Base-by-base conservation (phyloP, 2,113 vertebrate genomes). In the Indri indri region DNA sequence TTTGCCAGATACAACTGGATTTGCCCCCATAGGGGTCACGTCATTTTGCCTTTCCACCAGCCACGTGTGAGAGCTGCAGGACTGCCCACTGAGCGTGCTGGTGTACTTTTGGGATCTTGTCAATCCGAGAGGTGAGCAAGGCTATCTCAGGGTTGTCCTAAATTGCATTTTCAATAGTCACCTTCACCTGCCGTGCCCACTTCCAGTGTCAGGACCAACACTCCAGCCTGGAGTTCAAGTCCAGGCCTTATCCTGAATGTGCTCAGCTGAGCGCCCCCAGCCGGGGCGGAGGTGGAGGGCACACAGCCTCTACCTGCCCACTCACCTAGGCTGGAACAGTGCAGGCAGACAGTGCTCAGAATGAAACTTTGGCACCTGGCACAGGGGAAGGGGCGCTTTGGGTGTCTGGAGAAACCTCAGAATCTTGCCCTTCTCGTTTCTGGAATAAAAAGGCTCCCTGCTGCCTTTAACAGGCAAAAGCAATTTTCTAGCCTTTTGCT, bases 21-120 rank as follows among this genome's bases (percentile, higher is more conserved):
- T 3, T 74, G 13, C 88, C 45, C 50, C 76, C 18, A 25, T 0
- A 42, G 0, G 32, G 52, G 18, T 25, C 65, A 23, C 1, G 5
- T 7, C 66, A 22, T 6, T 66, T 18, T 8, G 45, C 4, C 5
- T 22, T 16, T 32, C 50, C 66, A 23, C 32, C 45, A 30, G 40
- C 50, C 9, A 1, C 0, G 27, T 2, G 47, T 25, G 34, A 14
- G 3, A 3, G 66, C 32, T 2, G 3, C 17, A 25, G 81, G 47
- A 8, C 20, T 0, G 3, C 54, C 8, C 6, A 13, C 4, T 61
- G 68, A 22, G 40, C 0, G 0, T 6, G 37, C 3, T 18, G 6
- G 1, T 3, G 18, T 2, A 22, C 27, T 40, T 32, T 1, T 3
- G 45, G 32, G 13, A 2, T 73, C 61, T 1, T 5, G 61, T 32